Evolutionary conservation across 2,888 invertebrate genomes (phyloP), one percentile per base, ranked within the genome.

Genomic region (Thymelicus lineola): DNA sequence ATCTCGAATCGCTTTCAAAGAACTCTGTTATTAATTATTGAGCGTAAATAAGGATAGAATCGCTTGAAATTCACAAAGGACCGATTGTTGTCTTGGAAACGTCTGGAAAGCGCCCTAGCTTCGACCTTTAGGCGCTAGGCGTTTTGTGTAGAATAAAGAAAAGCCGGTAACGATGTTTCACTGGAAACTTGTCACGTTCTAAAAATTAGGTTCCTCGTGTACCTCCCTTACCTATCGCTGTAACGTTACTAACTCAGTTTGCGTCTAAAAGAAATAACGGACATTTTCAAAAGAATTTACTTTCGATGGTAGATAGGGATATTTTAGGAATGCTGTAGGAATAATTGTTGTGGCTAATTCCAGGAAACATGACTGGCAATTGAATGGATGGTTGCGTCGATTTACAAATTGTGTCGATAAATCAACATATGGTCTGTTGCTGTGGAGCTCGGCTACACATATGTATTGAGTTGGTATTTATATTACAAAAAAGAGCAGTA

Each of bases 111-210:
- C 59, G 70, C 70, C 64, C 59, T 70, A 70, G 50, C 50, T 59
- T 69, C 72, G 74, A 75, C 75, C 74, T 74, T 72, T 63, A 69
- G 60, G 60, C 72, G 66, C 38, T 63, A 28, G 42, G 59, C 42
- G 72, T 48, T 71, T 74, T 73, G 72, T 70, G 67, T 62, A n/a
- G 74, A 75, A 77, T 74, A 74, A 73, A 70, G 70, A 75, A 73
- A 66, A 75, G 64, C 64, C 65, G 58, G 66, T 64, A 71, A 74
- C 70, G 66, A 64, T 63, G 70, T 73, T 71, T 69, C 42, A 59
- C 62, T 28, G 66, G 68, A 66, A 68, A 66, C 65, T 66, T 55
- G 64, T 50, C 70, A 70, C 70, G 70, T 70, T 36, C 42, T 50
- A 42, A 59, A 64, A 70, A 70, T 70, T 64, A 70, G 64, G 59